These are phyloP conservation scores for Catharus minimus DNA, from an alignment of 2,113 vertebrate genomes.

Conservation along the genomic window DNA sequence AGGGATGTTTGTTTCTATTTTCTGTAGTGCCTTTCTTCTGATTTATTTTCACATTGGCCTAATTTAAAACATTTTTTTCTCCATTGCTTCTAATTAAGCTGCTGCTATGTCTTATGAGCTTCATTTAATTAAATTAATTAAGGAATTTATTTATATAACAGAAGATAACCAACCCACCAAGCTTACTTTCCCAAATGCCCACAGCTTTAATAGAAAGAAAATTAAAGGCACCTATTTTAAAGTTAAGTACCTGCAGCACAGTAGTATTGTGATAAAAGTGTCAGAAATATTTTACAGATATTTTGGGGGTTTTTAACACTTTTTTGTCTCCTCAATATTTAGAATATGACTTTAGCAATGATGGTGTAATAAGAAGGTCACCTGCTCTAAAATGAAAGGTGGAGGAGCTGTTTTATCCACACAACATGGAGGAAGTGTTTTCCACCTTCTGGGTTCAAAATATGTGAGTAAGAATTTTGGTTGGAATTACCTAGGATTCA, in stretches of 20 bases:
- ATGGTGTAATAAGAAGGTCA: neutral
- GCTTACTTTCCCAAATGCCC: neutral
- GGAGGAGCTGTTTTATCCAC: neutral
- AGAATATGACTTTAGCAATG: neutral
- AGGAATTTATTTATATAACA: constrained; percentile 33
- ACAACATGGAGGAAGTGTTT: neutral
- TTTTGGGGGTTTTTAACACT: accelerated
- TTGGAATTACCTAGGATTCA: neutral
- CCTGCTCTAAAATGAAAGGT: neutral
- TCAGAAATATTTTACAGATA: neutral
- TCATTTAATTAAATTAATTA: constrained; percentile 35
- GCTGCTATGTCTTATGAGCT: neutral
- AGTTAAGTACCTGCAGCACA: neutral
- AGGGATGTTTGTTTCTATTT: neutral
- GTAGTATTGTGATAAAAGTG: neutral
- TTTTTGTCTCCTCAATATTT: neutral
- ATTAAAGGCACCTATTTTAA: neutral
- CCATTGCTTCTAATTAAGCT: constrained; percentile 37
- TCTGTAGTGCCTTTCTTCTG: neutral
- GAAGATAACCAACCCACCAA: neutral
- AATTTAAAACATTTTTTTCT: constrained; percentile 9
- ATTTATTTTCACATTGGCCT: constrained; percentile 12
- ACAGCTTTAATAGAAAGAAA: neutral
- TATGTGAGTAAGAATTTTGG: neutral
- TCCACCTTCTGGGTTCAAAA: neutral